These are phyloP conservation scores for Drosophila ochracea DNA, from an alignment of 2,888 invertebrate genomes.

Conservation along the genomic window DNA sequence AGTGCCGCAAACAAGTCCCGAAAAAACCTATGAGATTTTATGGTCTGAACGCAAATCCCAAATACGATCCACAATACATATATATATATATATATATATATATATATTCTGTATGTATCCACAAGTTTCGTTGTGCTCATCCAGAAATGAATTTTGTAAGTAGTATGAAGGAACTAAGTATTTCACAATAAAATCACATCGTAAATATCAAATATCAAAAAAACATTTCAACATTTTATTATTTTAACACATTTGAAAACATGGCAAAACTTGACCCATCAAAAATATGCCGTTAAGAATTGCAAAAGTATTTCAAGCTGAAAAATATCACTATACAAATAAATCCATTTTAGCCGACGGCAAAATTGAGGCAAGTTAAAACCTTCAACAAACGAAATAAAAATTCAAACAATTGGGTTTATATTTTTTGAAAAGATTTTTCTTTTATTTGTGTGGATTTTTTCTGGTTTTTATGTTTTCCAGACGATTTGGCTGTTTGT, in stretches of 20 bases:
- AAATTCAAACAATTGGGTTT: slow-evolving; percentile 30
- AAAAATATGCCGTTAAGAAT: background rate
- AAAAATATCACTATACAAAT: background rate
- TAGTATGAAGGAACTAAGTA: slow-evolving; percentile 43
- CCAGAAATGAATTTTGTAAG: slow-evolving; percentile 24
- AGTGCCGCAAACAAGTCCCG: slow-evolving; percentile 22
- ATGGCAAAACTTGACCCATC: slow-evolving; percentile 16
- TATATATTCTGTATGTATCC: background rate
- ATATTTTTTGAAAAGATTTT: slow-evolving; percentile 79
- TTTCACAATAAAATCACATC: slow-evolving; percentile 48
- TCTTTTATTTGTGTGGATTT: slow-evolving; percentile 77
- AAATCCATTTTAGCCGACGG: slow-evolving; percentile 31
- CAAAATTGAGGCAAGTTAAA: background rate
- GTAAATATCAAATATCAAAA: slow-evolving; percentile 58
- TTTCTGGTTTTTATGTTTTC: slow-evolving; percentile 47
- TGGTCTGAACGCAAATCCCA: slow-evolving; percentile 4
- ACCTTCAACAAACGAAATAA: slow-evolving; percentile 23
- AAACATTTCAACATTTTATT: slow-evolving; percentile 26
- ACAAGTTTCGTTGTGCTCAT: slow-evolving; percentile 32
- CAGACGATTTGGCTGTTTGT: slow-evolving; percentile 61
- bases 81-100: background rate
- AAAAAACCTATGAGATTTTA: slow-evolving; percentile 24
- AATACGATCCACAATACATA: background rate
- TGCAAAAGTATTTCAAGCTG: slow-evolving; percentile 15
- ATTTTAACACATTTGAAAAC: slow-evolving; percentile 18